Percentiles rank a stretch among this genome's conserved stretches.
Conservation (phyloP, 2,113 vertebrate genomes). For the Eptesicus fuscus region DNA sequence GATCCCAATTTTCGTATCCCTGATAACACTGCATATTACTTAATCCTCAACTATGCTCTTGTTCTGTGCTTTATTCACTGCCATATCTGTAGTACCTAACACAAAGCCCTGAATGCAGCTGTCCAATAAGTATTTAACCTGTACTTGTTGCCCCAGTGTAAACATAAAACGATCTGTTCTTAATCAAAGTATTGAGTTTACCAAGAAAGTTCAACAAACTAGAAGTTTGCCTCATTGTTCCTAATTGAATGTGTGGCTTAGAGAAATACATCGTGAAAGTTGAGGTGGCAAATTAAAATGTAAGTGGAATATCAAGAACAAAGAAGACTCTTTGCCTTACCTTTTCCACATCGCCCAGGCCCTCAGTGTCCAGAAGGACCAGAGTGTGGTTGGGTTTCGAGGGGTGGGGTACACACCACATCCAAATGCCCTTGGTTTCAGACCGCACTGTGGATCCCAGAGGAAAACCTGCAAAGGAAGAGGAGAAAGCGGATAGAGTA, state of each 20-base stretch:
- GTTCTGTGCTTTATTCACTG: neutral
- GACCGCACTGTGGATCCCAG: slow-evolving; percentile 67
- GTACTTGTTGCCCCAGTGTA: neutral
- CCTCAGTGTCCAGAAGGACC: slow-evolving; percentile 78
- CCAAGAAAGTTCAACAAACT: neutral
- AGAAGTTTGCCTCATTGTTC: neutral
- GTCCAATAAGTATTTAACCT: neutral
- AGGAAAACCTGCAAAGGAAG: slow-evolving; percentile 65
- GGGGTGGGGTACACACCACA: slow-evolving; percentile 77
- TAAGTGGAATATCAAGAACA: neutral
- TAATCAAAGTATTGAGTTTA: neutral
- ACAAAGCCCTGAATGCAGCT: neutral
- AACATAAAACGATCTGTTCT: neutral
- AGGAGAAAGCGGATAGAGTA: neutral
- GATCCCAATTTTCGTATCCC: neutral
- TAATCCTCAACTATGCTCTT: neutral
- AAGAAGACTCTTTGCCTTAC: slow-evolving; percentile 9
- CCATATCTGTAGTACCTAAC: neutral
- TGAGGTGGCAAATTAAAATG: neutral
- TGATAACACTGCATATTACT: neutral
- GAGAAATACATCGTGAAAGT: neutral
- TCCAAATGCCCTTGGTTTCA: slow-evolving; percentile 80
- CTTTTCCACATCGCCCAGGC: slow-evolving; percentile 75
- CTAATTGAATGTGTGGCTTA: neutral
- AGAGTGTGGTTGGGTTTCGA: slow-evolving; percentile 48